Evolutionary conservation across 2,888 invertebrate genomes (phyloP).

Genomic region (Julus scanicus): DNA sequence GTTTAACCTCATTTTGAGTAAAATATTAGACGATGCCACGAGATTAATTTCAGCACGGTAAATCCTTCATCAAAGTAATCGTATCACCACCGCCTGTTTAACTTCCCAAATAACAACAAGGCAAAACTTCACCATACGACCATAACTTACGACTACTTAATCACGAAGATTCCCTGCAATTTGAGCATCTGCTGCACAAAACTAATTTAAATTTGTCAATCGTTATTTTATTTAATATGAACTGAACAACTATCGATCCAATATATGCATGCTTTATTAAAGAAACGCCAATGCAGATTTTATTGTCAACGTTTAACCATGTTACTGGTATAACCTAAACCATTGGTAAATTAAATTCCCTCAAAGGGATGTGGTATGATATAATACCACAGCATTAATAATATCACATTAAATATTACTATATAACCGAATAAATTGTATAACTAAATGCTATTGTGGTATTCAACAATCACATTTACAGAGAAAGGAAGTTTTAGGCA

Average conservation of each 20-base stretch:
- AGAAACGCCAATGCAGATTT: neutral
- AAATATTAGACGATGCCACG: slow-evolving; percentile 23
- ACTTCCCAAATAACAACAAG: slow-evolving; percentile 5
- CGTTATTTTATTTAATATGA: neutral
- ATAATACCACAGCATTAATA: too few species aligned
- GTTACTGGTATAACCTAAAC: too few species aligned
- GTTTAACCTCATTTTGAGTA: slow-evolving; percentile 35
- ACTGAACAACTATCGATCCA: neutral
- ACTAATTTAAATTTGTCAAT: neutral
- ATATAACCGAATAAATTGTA: too few species aligned
- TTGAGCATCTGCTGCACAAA: neutral
- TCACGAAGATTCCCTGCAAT: neutral
- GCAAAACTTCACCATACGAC: neutral
- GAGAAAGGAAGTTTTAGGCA: too few species aligned
- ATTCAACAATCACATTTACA: too few species aligned
- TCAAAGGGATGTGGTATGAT: too few species aligned
- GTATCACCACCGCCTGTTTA: slow-evolving; percentile 28
- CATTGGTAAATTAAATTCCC: too few species aligned
- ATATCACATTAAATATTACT: too few species aligned
- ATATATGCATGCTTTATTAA: slow-evolving; percentile 12
- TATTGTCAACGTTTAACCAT: too few species aligned
- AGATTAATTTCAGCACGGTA: slow-evolving; percentile 29
- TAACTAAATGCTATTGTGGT: too few species aligned
- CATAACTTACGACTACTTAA: neutral
- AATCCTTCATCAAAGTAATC: slow-evolving; percentile 5